These are phyloP conservation scores for Hydrochoerus hydrochaeris DNA, from an alignment of 2,113 vertebrate genomes.

Conservation along the genomic window DNA sequence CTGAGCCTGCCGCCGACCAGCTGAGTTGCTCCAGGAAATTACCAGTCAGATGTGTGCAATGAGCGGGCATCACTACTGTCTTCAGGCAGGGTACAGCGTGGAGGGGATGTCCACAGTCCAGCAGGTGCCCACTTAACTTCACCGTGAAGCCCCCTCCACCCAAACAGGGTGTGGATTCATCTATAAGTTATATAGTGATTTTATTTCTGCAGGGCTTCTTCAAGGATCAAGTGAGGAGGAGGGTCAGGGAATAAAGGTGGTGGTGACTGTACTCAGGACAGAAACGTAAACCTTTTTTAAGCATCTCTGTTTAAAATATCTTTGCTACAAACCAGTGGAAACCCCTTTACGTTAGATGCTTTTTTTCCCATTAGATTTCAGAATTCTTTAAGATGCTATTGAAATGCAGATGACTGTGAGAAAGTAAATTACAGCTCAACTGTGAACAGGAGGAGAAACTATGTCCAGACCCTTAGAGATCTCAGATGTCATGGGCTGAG, in stretches of 20 bases:
- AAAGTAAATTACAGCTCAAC: neutral
- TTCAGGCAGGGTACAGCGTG: neutral
- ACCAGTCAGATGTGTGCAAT: accelerated
- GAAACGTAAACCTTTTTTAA: neutral
- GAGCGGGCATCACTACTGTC: accelerated
- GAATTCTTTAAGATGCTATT: neutral
- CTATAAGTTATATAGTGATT: neutral
- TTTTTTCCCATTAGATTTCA: neutral
- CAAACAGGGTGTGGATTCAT: accelerated
- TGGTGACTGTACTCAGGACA: neutral
- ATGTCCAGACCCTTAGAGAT: neutral
- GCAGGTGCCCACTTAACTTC: accelerated
- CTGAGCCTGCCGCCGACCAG: accelerated
- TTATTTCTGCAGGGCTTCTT: neutral
- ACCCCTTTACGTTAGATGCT: neutral
- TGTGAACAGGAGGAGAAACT: neutral
- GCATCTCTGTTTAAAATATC: neutral
- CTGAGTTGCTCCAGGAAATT: neutral
- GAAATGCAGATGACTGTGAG: neutral
- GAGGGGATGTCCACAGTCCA: too few species aligned
- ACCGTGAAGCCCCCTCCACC: neutral
- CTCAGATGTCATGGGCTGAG: neutral
- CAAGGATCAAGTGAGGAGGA: neutral
- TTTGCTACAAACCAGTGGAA: neutral
- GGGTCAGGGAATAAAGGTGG: accelerated